These are phyloP conservation scores for Pachydiplax longipennis DNA, from an alignment of 2,888 invertebrate species.

Conservation along the genomic window DNA sequence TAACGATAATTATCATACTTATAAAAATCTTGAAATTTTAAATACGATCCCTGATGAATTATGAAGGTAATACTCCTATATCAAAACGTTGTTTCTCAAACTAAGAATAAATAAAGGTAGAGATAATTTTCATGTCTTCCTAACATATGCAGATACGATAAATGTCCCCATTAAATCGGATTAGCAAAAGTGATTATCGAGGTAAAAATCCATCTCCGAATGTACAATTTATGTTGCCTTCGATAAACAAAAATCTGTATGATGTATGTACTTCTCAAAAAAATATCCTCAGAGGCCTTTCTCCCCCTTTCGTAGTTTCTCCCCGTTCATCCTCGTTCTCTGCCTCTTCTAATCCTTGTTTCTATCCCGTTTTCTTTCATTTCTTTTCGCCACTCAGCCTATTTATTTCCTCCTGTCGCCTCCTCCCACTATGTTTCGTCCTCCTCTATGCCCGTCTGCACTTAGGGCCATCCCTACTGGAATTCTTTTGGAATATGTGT, in stretches of 20 bases:
- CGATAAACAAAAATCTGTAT: too few species aligned
- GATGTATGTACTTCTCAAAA: too few species aligned
- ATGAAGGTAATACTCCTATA: too few species aligned
- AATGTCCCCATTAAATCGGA: background rate
- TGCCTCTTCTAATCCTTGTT: background rate
- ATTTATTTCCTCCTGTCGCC: background rate
- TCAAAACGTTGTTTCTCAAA: too few species aligned
- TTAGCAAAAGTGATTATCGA: too few species aligned
- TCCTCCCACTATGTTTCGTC: background rate
- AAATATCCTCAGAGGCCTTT: background rate
- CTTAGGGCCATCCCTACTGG: background rate
- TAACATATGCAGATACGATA: background rate
- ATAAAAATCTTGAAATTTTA: too few species aligned
- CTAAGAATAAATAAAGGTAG: too few species aligned
- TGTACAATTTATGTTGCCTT: too few species aligned
- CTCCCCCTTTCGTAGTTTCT: background rate
- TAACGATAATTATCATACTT: too few species aligned
- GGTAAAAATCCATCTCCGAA: too few species aligned
- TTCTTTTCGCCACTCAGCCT: background rate
- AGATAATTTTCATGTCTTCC: too few species aligned
- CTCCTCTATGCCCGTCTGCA: background rate
- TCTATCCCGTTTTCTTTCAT: background rate
- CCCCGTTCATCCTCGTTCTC: background rate
- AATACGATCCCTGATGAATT: too few species aligned
- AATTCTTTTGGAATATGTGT: background rate